phyloP scores from a whole-genome alignment of 2,888 invertebrate species.

The Drosophila differens region DNA sequence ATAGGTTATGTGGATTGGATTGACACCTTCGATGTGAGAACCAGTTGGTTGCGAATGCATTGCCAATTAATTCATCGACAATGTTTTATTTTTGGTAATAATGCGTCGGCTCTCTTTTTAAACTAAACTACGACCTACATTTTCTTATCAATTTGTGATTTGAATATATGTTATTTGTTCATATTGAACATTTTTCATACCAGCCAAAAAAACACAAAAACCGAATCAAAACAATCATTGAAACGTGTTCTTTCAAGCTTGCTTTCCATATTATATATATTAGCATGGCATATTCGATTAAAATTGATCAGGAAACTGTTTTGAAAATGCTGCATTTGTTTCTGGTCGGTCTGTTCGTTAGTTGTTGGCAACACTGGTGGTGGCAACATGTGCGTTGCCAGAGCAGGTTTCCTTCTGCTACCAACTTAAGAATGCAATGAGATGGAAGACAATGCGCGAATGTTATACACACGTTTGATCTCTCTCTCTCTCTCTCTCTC shows the following conservation, averaged over 20 bases:
- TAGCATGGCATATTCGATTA: neutral
- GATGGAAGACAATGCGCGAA: conserved; percentile 52
- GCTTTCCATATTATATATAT: neutral
- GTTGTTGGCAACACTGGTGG: conserved; percentile 12
- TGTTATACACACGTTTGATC: conserved; percentile 24
- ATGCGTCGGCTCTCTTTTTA: neutral
- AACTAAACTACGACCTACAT: neutral
- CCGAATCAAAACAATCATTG: neutral
- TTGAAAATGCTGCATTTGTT: neutral
- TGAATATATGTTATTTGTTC: neutral
- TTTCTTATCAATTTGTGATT: neutral
- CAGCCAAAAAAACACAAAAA: neutral
- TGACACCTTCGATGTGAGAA: neutral
- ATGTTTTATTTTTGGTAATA: neutral
- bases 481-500: conserved; percentile 6
- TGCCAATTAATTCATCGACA: neutral
- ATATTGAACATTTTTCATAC: neutral
- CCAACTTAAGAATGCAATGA: conserved; percentile 64
- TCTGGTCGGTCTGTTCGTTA: neutral
- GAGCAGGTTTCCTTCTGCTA: conserved; percentile 58
- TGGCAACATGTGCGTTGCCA: conserved; percentile 35
- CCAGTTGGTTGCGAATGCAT: neutral
- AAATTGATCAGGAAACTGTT: neutral
- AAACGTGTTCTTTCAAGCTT: neutral
- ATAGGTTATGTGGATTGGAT: neutral